Evolutionary conservation across 1,140 invertebrate species (phyloP).

Genomic region (Drosophila simulans): DNA sequence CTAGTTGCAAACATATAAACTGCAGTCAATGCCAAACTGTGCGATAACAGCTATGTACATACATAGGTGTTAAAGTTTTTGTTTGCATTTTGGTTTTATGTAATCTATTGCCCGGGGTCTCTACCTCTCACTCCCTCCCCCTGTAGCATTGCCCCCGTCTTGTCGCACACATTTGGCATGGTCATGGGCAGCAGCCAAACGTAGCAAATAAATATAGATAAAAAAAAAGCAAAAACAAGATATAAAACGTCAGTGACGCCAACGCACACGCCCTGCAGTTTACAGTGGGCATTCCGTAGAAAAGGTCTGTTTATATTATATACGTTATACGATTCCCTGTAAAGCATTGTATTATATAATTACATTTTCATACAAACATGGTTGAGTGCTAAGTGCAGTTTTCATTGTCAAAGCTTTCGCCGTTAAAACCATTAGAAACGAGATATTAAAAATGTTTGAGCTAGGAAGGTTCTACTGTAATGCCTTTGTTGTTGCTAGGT

Average conservation of each 20-base stretch:
- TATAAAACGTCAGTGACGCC: constrained; percentile 32
- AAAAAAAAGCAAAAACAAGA: constrained; percentile 1
- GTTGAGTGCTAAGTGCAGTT: no score
- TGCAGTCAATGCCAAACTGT: constrained; percentile 10
- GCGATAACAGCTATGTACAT: constrained; percentile 13
- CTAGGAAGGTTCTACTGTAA: constrained; percentile 2
- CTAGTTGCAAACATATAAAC: background rate
- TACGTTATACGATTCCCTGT: background rate
- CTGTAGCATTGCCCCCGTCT: background rate
- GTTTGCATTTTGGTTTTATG: constrained; percentile 45
- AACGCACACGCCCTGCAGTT: constrained; percentile 45
- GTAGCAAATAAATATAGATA: constrained; percentile 32
- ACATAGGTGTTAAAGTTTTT: constrained; percentile 12
- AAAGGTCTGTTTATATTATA: background rate
- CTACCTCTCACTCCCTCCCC: constrained; percentile 8
- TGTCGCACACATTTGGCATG: constrained; percentile 39
- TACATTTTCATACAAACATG: no score
- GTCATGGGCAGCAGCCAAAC: constrained; percentile 59
- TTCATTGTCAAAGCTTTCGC: no score
- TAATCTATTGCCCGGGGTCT: constrained; percentile 43
- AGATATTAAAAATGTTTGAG: background rate
- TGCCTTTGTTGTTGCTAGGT: constrained; percentile 42
- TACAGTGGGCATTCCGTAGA: constrained; percentile 6
- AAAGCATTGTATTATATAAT: no score
- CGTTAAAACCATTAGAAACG: background rate